These are phyloP conservation scores for Phyllopteryx taeniolatus DNA, from an alignment of 2,113 vertebrate genomes.

Conservation along the genomic window DNA sequence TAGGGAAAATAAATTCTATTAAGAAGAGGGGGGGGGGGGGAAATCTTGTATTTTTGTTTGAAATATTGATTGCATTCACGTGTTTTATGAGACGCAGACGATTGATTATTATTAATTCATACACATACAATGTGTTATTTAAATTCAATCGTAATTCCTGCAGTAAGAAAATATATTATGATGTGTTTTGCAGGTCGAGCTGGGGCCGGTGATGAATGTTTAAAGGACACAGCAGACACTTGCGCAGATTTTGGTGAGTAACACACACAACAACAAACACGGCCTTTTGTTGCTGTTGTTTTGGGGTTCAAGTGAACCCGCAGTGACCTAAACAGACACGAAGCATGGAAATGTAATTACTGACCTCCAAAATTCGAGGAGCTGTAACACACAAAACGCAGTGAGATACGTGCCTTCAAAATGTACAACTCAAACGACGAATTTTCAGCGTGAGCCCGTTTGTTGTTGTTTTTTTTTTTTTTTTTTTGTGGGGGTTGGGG, in stretches of 20 bases:
- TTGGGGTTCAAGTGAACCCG: conserved; percentile 25
- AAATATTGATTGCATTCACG: too few relatives aligned
- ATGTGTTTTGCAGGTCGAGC: conserved; percentile 65
- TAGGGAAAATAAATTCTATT: neutral
- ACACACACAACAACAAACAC: conserved; percentile 12
- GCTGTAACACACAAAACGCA: neutral
- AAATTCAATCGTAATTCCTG: neutral
- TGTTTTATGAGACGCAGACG: too few relatives aligned
- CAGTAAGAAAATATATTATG: neutral
- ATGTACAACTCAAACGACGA: neutral
- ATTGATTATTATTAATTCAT: neutral
- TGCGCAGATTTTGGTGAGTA: conserved; percentile 72
- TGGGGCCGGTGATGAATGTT: conserved; percentile 66
- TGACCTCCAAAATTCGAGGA: conserved; percentile 13
- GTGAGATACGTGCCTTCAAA: neutral
- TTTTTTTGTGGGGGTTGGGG: too few relatives aligned
- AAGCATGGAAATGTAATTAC: conserved; percentile 47
- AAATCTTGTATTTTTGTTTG: neutral
- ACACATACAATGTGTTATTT: neutral
- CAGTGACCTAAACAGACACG: conserved; percentile 48
- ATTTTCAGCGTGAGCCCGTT: neutral
- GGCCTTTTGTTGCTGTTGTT: conserved; percentile 5
- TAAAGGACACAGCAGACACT: conserved; percentile 63
- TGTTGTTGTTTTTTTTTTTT: neutral
- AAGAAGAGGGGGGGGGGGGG: too few relatives aligned